phyloP scores from a whole-genome alignment of 35 echinoderm and acorn worm genomes.

The Ophiothrix spiculata region DNA sequence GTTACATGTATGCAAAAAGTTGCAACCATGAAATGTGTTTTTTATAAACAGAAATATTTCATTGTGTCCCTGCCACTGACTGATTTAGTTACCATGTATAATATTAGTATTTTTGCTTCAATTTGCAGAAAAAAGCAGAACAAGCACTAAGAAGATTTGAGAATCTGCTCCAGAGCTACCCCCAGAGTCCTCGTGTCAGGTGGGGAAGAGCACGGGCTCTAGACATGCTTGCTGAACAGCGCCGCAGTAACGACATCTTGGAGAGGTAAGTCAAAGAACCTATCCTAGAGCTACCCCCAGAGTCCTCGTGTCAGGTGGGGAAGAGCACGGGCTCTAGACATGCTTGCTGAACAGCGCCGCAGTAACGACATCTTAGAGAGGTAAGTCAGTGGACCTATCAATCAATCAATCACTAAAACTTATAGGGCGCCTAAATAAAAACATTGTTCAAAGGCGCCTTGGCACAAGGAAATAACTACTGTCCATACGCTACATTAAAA shows the following conservation, averaged over 20 bases:
- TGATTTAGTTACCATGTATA: background rate
- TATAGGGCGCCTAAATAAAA: no score
- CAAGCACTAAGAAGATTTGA: constrained; percentile 69
- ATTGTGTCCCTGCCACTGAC: background rate
- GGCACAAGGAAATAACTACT: no score
- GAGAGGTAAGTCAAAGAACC: no score
- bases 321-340: constrained; percentile 57
- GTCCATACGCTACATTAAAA: no score
- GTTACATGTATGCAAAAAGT: background rate
- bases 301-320: constrained; percentile 68
- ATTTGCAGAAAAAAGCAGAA: constrained; percentile 47
- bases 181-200: no score
- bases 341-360: constrained; percentile 68
- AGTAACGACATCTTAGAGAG: constrained; percentile 72
- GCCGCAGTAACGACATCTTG: no score
- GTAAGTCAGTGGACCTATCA: no score
- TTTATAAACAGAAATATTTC: background rate
- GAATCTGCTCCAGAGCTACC: constrained; percentile 46
- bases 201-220: no score
- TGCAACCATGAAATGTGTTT: background rate
- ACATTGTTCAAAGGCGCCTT: no score
- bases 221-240: no score
- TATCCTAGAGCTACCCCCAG: constrained; percentile 20
- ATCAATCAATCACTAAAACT: no score
- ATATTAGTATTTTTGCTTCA: background rate